phyloP scores from a whole-genome alignment of 2,797 vertebrate species.

The Ataeniobius toweri region DNA sequence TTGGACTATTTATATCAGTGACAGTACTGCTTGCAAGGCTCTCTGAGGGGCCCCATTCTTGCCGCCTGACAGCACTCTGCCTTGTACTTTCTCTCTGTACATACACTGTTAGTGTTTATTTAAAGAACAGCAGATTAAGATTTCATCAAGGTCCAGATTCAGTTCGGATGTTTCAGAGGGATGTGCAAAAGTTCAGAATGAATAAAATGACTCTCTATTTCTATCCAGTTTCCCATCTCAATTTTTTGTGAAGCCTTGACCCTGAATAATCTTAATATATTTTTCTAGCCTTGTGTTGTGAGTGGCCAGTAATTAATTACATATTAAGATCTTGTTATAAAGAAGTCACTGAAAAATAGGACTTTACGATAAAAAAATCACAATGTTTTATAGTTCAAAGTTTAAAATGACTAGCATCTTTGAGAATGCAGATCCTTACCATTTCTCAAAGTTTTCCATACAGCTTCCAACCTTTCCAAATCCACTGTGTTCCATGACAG shows the following conservation, averaged over 20 bases:
- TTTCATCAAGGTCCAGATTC: conserved; percentile 87
- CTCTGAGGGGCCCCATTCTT: conserved; percentile 81
- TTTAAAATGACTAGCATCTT: background rate
- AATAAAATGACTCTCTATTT: conserved; percentile 57
- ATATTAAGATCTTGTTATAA: background rate
- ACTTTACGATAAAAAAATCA: background rate
- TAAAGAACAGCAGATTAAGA: conserved; percentile 85
- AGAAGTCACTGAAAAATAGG: background rate
- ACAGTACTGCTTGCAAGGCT: conserved; percentile 80
- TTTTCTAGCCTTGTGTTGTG: background rate
- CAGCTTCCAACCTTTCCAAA: background rate
- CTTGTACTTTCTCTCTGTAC: conserved; percentile 78
- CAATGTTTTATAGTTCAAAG: background rate
- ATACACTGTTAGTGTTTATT: conserved; percentile 83
- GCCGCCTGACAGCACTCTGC: conserved; percentile 81
- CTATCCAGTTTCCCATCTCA: conserved; percentile 10
- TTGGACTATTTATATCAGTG: conserved; percentile 87
- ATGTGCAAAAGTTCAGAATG: conserved; percentile 69
- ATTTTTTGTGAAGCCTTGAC: background rate
- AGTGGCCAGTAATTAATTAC: background rate
- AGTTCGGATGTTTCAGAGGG: conserved; percentile 77
- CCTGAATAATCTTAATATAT: background rate
- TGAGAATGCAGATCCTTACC: background rate
- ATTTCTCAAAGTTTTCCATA: background rate
- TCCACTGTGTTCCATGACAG: background rate